These are phyloP conservation scores for Pseudorhiza aurosa DNA, from an alignment of 30 jellyfish, hydroid and myxozoan genomes.

Conservation along the genomic window DNA sequence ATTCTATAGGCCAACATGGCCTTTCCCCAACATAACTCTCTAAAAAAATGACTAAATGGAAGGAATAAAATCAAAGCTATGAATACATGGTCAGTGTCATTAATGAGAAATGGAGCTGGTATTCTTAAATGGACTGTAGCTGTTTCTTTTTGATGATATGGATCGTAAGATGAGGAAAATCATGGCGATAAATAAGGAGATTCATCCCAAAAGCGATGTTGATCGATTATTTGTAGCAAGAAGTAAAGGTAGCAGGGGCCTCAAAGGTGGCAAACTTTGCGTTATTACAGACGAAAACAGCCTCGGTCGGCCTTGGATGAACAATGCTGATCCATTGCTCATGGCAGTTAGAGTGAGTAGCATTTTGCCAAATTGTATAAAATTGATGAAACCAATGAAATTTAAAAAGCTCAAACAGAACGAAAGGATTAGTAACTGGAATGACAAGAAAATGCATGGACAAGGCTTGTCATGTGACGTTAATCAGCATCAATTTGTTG, in stretches of 20 bases:
- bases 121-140: constrained; percentile 5
- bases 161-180: constrained; percentile 1
- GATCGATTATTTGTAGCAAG: constrained; percentile 15
- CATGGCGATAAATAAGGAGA: constrained; percentile 8
- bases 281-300: constrained; percentile 30
- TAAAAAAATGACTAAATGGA: neutral
- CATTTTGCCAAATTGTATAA: neutral
- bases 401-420: neutral
- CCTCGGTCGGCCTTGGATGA: constrained; percentile 1
- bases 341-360: constrained; percentile 11
- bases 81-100: constrained; percentile 16
- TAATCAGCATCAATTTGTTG: too few relatives aligned
- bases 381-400: neutral
- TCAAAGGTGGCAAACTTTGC: constrained; percentile 1
- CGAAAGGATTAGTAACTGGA: neutral
- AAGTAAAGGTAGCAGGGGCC: constrained; percentile 37
- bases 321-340: constrained; percentile 1
- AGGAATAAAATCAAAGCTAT: constrained; percentile 10
- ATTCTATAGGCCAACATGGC: too few relatives aligned
- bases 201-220: neutral
- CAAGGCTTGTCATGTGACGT: too few relatives aligned
- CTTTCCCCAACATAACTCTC: too few relatives aligned
- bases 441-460: constrained; percentile 14
- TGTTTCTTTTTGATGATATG: constrained; percentile 3
- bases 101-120: constrained; percentile 19